phyloP scores from a whole-genome alignment of 2,797 vertebrate genomes.

The Lepus oiostolus region DNA sequence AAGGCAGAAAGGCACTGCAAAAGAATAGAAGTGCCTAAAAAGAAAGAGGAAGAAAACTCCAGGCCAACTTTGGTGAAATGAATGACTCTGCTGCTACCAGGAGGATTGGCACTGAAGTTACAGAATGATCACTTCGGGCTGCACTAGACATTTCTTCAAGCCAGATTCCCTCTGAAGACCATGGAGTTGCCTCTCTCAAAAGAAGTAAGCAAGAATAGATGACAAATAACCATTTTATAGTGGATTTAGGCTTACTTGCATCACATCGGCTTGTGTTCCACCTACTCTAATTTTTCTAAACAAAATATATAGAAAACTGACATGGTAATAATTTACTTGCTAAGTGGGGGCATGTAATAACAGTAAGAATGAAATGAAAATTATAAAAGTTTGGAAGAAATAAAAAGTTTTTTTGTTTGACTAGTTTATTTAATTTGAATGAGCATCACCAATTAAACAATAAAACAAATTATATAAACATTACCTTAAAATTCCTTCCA shows the following conservation, averaged over 20 bases:
- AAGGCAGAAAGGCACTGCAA: background rate
- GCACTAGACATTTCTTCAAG: background rate
- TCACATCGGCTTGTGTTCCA: background rate
- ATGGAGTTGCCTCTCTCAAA: background rate
- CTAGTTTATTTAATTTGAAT: slow-evolving; percentile 51
- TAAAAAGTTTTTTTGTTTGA: background rate
- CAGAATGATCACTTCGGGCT: background rate
- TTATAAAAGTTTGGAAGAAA: background rate
- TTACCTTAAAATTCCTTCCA: background rate
- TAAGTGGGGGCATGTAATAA: background rate
- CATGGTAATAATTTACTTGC: background rate
- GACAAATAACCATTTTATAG: background rate
- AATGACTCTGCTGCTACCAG: background rate
- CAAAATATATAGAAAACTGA: background rate
- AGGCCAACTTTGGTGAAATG: background rate
- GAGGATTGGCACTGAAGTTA: background rate
- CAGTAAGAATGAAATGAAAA: background rate
- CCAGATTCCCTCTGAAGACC: background rate
- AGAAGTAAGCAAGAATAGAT: background rate
- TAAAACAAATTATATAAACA: background rate
- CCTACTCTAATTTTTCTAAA: background rate
- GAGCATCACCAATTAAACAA: slow-evolving; percentile 23
- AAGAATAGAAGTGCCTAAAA: background rate
- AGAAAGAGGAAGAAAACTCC: background rate
- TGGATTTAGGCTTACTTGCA: slow-evolving; percentile 1